Evolutionary conservation across 2,113 vertebrate genomes (phyloP), one percentile per base, ranked within the genome.

Genomic region (Vidua chalybeata): DNA sequence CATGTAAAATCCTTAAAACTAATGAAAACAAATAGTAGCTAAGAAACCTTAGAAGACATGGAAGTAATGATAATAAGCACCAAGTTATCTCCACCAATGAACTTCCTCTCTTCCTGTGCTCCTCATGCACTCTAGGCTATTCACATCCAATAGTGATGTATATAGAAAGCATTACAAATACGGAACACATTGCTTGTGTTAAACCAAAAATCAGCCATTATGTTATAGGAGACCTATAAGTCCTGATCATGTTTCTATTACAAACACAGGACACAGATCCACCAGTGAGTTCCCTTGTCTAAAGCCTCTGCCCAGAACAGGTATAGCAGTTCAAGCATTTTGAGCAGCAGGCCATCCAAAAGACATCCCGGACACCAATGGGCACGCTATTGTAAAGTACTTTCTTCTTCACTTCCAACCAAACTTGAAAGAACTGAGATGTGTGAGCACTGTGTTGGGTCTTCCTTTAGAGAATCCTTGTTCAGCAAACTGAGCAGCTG

Each of bases 11-110:
- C 59, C 75, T 76, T 90, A 58, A 62, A 91, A 69, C 15, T 61
- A 90, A 73, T 77, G 54, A 64, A 90, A 86, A 9, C 30, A 94
- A 96, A 56, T 61, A 83, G 35, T 79, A 88, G 21, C 79, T 26
- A 64, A 76, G 63, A 78, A 94, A 82, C 6, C 9, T 82, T 71
- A 87, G 62, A 84, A 79, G 49, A 39, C 33, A 35, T 35, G 66
- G 67, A 92, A 71, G 21, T 64, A 84, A 67, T 33, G 71, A 55
- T 49, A 90, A 56, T 37, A 79, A 85, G 69, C 39, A 75, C 30
- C n/a, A 17, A 35, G 18, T 51, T 78, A 72, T 59, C 58, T 87
- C 35, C 24, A 35, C 27, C 62, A 79, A 68, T 56, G 43, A 82
- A 85, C 73, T 88, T 90, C 89, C 49, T 49, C 12, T 61, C 35